Conservation (phyloP, 2,113 vertebrate species). For the Rhodinocichla rosea region DNA sequence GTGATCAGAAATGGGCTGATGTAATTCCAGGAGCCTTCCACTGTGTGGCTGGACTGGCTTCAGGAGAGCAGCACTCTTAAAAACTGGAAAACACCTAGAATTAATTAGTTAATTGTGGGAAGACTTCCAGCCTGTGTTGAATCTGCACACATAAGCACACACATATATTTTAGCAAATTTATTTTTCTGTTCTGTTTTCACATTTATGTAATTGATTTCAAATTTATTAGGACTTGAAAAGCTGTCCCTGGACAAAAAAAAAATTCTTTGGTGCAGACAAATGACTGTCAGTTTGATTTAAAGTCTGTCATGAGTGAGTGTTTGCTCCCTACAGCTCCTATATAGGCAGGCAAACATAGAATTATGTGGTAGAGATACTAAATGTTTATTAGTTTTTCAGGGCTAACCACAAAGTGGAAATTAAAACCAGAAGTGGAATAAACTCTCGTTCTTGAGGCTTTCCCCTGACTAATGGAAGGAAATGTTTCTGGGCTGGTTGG, state of each 20-base stretch:
- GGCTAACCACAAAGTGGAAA: conserved; percentile 28
- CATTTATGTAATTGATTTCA: neutral
- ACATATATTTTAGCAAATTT: neutral
- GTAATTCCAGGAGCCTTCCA: neutral
- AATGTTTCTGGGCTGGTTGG: neutral
- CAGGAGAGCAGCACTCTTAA: neutral
- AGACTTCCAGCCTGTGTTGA: neutral
- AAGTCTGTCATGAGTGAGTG: neutral
- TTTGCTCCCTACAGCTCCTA: neutral
- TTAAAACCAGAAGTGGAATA: conserved; percentile 7
- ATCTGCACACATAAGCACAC: neutral
- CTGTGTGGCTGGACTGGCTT: neutral
- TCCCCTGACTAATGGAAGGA: neutral
- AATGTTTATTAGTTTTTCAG: conserved; percentile 40
- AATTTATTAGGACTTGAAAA: neutral
- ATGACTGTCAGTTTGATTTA: neutral
- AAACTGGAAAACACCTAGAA: neutral
- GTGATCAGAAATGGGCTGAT: neutral
- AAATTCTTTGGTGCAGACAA: neutral
- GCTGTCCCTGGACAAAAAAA: neutral
- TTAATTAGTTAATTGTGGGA: neutral
- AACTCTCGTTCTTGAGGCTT: neutral
- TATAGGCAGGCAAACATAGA: neutral
- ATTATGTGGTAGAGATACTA: neutral
- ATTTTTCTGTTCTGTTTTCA: neutral